These are phyloP conservation scores for Scaptodrosophila latifasciaeformis DNA, from an alignment of 2,888 invertebrate species.

Conservation along the genomic window DNA sequence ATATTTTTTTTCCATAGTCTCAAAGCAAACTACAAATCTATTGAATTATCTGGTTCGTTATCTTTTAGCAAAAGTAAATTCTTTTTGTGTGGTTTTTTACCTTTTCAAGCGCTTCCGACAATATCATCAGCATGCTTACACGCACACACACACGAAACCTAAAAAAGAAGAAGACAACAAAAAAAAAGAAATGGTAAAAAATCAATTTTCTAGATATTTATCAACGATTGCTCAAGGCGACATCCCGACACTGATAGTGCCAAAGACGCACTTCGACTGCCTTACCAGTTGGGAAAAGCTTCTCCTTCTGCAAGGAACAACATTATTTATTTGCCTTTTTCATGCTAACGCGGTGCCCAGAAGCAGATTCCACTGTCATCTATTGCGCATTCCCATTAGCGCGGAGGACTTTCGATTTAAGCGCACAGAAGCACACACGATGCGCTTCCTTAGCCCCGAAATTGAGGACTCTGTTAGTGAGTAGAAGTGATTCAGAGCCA, in stretches of 20 bases:
- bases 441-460: too few species aligned
- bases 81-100: too few species aligned
- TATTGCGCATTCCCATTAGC: neutral
- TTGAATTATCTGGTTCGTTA: too few species aligned
- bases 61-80: too few species aligned
- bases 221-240: conserved; percentile 9
- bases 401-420: too few species aligned
- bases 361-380: neutral
- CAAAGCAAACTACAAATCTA: too few species aligned
- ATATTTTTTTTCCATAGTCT: too few species aligned
- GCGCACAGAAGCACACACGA: neutral
- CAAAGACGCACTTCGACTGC: too few species aligned
- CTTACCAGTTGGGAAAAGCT: conserved; percentile 4
- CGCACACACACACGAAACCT: too few species aligned
- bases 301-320: neutral
- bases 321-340: conserved; percentile 9
- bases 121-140: conserved; percentile 12
- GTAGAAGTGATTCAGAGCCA: neutral
- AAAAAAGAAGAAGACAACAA: neutral
- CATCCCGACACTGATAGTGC: neutral
- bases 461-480: too few species aligned
- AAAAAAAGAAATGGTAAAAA: too few species aligned
- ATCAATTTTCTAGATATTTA: conserved; percentile 22
- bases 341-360: too few species aligned
- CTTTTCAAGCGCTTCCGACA: conserved; percentile 3